Conservation (phyloP, 2,888 invertebrate genomes). For the Drosophila meridionalis region DNA sequence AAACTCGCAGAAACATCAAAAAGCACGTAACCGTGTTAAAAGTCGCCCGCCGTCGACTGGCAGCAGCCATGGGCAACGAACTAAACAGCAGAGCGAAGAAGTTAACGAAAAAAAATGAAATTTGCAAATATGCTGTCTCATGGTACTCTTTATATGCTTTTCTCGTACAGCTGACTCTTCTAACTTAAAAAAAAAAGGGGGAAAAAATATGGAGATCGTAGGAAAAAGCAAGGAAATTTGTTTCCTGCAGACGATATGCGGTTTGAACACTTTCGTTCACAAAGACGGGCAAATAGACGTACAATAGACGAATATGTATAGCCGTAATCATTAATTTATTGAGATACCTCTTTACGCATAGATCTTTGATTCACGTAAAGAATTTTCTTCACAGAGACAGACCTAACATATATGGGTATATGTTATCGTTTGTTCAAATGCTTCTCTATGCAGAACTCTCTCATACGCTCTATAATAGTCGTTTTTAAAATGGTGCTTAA, state of each 20-base stretch:
- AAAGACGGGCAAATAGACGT: background rate
- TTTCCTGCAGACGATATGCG: background rate
- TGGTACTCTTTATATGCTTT: background rate
- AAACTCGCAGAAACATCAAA: background rate
- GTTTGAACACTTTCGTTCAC: background rate
- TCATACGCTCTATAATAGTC: too few relatives aligned
- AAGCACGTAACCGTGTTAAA: conserved; percentile 2
- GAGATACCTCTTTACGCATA: too few relatives aligned
- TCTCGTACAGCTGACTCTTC: background rate
- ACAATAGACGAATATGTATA: too few relatives aligned
- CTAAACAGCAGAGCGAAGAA: background rate
- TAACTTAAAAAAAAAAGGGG: background rate
- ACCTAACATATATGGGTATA: too few relatives aligned
- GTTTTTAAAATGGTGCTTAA: too few relatives aligned
- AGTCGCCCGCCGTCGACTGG: background rate
- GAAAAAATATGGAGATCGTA: too few relatives aligned
- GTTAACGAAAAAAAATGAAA: background rate
- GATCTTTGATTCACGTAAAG: too few relatives aligned
- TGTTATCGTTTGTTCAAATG: too few relatives aligned
- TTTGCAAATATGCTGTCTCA: background rate
- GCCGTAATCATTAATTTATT: too few relatives aligned
- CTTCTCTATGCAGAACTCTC: too few relatives aligned
- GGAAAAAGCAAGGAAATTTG: background rate
- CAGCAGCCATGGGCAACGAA: background rate
- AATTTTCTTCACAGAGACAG: too few relatives aligned